phyloP scores from a whole-genome alignment of 1,140 invertebrate species.

The Achroia grisella region DNA sequence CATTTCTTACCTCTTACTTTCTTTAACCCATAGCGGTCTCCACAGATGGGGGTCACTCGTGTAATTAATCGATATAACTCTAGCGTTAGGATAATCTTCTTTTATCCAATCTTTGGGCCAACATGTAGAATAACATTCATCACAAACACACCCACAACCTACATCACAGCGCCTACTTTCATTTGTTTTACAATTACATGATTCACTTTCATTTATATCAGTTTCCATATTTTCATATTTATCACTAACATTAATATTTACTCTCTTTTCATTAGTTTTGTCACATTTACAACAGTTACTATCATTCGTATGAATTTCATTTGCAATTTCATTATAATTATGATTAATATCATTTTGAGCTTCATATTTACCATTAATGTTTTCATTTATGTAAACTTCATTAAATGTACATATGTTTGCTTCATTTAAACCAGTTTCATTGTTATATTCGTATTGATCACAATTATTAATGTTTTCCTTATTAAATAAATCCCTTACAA shows the following conservation, averaged over 20 bases:
- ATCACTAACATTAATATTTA: no score
- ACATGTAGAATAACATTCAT: slow-evolving; percentile 74
- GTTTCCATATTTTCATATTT: neutral
- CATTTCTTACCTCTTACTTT: slow-evolving; percentile 71
- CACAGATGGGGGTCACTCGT: slow-evolving; percentile 81
- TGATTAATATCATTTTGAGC: no score
- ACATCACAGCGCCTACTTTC: slow-evolving; percentile 24
- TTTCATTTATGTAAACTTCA: slow-evolving; percentile 3
- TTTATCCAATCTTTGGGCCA: slow-evolving; percentile 83
- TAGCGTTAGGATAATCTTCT: slow-evolving; percentile 77
- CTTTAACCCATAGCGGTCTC: slow-evolving; percentile 80
- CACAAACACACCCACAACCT: slow-evolving; percentile 56
- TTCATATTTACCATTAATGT: slow-evolving; percentile 2
- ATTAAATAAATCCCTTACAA: slow-evolving; percentile 50
- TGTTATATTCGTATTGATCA: neutral
- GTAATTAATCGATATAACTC: slow-evolving; percentile 82
- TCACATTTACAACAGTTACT: neutral
- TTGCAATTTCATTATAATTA: neutral
- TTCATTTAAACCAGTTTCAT: no score
- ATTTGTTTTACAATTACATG: slow-evolving; percentile 20
- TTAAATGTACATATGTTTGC: neutral
- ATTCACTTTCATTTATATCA: slow-evolving; percentile 6
- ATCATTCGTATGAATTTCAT: neutral
- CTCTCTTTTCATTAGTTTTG: no score
- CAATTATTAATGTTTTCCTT: slow-evolving; percentile 12